Percentiles rank a stretch among this genome's conserved stretches.
These are phyloP conservation scores for Odontophorus gujanensis DNA, from an alignment of 2,113 vertebrate genomes.

Conservation along the genomic window DNA sequence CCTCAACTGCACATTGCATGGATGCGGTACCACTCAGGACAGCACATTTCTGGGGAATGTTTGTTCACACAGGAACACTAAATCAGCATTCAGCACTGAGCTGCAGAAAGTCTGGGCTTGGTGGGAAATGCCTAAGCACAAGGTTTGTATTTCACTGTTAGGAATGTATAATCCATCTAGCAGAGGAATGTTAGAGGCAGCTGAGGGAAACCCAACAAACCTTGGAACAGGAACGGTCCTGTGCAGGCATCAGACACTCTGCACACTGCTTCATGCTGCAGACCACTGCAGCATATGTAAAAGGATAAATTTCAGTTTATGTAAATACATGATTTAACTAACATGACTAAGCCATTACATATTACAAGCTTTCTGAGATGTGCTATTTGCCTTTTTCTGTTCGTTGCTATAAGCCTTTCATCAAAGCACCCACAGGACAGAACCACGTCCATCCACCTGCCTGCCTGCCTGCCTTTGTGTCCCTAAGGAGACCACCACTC, in stretches of 20 bases:
- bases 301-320: constrained; percentile 4
- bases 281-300: not conserved
- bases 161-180: constrained; percentile 36
- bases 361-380: not conserved
- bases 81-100: constrained; percentile 24
- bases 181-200: constrained; percentile 17
- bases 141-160: constrained; percentile 48
- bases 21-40: constrained; percentile 29
- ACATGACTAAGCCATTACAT: not conserved
- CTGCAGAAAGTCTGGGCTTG: constrained; percentile 8
- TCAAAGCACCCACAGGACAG: not conserved
- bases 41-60: constrained; percentile 37
- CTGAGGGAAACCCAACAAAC: not conserved
- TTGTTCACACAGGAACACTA: constrained; percentile 57
- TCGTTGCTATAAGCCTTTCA: not conserved
- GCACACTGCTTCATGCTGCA: not conserved
- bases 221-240: constrained; percentile 27
- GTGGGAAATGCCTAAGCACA: constrained; percentile 49
- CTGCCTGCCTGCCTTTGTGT: not conserved
- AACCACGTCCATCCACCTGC: not conserved
- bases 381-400: not conserved
- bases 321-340: not conserved
- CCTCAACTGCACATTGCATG: constrained; percentile 44
- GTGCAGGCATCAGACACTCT: not conserved
- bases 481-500: not conserved